Conservation (phyloP, 2,888 invertebrate genomes). For the Diabrotica balteata region DNA sequence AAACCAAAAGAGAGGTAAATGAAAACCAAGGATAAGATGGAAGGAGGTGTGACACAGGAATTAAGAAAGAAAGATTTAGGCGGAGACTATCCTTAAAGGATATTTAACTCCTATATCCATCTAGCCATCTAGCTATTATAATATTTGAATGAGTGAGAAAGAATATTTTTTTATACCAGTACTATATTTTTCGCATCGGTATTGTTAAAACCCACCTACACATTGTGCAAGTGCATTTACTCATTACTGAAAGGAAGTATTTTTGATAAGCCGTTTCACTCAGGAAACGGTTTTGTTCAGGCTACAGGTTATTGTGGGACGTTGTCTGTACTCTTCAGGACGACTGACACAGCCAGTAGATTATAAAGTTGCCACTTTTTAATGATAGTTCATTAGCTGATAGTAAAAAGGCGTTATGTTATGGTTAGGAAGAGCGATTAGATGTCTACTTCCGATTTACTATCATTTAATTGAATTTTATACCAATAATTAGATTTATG, state of each 20-base stretch:
- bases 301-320: conserved; percentile 36
- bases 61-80: too few relatives aligned
- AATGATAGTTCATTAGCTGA: conserved; percentile 28
- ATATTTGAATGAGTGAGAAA: too few relatives aligned
- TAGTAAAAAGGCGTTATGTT: conserved; percentile 21
- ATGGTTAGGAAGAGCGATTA: conserved; percentile 19
- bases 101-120: too few relatives aligned
- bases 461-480: background rate
- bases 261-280: conserved; percentile 38
- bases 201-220: conserved; percentile 33
- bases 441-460: conserved; percentile 14
- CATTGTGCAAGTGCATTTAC: conserved; percentile 34
- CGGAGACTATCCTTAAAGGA: too few relatives aligned
- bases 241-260: conserved; percentile 41
- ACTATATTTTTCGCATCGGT: too few relatives aligned
- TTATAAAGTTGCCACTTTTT: conserved; percentile 21
- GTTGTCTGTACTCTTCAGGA: conserved; percentile 31
- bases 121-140: too few relatives aligned
- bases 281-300: conserved; percentile 41
- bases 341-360: conserved; percentile 31
- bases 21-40: too few relatives aligned
- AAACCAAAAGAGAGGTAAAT: too few relatives aligned
- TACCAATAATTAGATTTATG: background rate
- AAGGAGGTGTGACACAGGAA: too few relatives aligned
- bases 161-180: too few relatives aligned